These are phyloP conservation scores for Nudaria mundana DNA, from an alignment of 2,888 invertebrate genomes.

Conservation along the genomic window DNA sequence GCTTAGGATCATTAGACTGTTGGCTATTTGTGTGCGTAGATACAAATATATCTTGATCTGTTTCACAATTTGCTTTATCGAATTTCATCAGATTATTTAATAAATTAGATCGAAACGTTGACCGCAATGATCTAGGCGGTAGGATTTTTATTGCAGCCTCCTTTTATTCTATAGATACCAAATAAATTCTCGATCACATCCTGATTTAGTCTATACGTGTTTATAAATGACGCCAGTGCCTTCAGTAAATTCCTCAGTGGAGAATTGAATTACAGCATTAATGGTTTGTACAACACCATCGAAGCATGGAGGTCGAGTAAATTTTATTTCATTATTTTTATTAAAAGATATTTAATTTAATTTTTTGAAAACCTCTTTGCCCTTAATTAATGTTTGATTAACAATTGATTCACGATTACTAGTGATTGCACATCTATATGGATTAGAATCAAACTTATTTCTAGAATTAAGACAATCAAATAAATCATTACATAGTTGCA, in stretches of 20 bases:
- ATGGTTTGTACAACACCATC: conserved; percentile 7
- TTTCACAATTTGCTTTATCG: conserved; percentile 13
- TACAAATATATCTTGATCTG: conserved; percentile 8
- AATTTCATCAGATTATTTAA: conserved; percentile 15
- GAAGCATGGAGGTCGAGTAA: conserved; percentile 2
- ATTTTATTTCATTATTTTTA: background rate
- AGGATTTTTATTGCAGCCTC: conserved; percentile 21
- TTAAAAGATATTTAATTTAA: background rate
- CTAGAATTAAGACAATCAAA: conserved; percentile 13
- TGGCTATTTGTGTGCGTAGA: background rate
- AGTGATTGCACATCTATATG: conserved; percentile 11
- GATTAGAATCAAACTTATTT: conserved; percentile 13
- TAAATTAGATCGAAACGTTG: conserved; percentile 16
- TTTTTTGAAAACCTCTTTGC: background rate
- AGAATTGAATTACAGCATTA: conserved; percentile 9
- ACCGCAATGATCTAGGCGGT: conserved; percentile 14
- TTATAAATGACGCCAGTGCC: conserved; percentile 15
- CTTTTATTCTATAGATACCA: conserved; percentile 19
- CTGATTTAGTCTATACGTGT: conserved; percentile 21
- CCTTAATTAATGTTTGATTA: background rate
- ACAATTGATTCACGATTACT: background rate
- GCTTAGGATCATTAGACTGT: background rate
- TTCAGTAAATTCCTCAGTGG: conserved; percentile 8
- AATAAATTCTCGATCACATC: conserved; percentile 23
- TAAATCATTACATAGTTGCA: conserved; percentile 9